Percentiles rank a stretch among this genome's conserved stretches.
phyloP scores from a whole-genome alignment of 1,140 invertebrate genomes.

The Subanguina moxae region DNA sequence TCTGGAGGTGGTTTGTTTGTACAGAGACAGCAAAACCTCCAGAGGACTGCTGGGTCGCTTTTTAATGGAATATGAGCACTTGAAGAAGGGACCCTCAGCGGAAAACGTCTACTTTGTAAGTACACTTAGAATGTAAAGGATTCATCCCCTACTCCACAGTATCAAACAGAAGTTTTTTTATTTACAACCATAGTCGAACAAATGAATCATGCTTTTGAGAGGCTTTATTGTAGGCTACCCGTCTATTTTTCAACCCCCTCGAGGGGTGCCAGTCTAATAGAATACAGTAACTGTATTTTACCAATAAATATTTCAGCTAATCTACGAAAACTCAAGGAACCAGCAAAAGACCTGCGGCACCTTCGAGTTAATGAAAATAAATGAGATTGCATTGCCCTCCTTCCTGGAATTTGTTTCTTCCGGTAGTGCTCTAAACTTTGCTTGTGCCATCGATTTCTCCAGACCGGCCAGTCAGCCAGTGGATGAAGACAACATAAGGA shows the following conservation, averaged over 20 bases:
- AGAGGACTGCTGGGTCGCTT: conserved; percentile 31
- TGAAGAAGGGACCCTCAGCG: conserved; percentile 27
- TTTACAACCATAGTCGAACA: no score
- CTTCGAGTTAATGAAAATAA: conserved; percentile 46
- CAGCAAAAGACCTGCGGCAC: conserved; percentile 42
- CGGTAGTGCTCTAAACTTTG: conserved; percentile 46
- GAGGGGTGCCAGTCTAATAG: no score
- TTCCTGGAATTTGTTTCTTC: conserved; percentile 49
- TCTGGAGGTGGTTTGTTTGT: conserved; percentile 44
- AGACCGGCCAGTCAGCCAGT: conserved; percentile 27
- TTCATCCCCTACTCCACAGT: no score
- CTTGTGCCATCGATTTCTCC: conserved; percentile 53
- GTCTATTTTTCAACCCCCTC: no score
- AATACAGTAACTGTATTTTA: no score
- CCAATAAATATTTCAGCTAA: conserved; percentile 29
- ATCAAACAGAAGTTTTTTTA: no score
- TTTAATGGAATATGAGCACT: conserved; percentile 29
- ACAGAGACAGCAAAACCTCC: conserved; percentile 34
- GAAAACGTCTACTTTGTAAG: conserved; percentile 45
- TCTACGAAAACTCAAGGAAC: conserved; percentile 40
- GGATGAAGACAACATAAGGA: conserved; percentile 27
- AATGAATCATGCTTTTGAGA: no score
- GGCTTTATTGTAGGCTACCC: no score
- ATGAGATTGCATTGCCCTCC: conserved; percentile 44
- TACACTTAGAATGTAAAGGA: conserved; percentile 10